Conservation (phyloP, 2,797 vertebrate species). For the Galagoides demidoff region DNA sequence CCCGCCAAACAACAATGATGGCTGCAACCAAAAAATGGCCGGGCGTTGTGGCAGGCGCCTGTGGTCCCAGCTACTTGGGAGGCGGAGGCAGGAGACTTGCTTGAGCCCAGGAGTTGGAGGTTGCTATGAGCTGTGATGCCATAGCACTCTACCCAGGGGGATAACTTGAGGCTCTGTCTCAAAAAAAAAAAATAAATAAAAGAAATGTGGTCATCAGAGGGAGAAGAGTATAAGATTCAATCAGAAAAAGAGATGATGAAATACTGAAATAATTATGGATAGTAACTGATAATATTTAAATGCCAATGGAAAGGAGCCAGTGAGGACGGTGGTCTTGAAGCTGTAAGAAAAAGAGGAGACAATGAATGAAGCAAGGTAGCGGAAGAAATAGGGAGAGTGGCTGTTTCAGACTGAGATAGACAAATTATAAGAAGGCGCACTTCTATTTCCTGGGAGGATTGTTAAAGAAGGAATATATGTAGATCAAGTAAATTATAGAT, state of each 20-base stretch:
- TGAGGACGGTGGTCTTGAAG: neutral
- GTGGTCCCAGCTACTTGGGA: too few species aligned
- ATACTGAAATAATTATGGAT: neutral
- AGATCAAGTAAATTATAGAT: conserved; percentile 32
- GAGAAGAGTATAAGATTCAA: neutral
- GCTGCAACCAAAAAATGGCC: too few species aligned
- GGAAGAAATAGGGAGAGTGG: neutral
- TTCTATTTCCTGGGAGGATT: neutral
- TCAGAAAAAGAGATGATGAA: neutral
- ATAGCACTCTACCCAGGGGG: too few species aligned
- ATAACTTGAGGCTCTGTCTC: too few species aligned
- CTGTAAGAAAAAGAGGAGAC: neutral
- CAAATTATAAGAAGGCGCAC: neutral
- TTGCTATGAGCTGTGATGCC: too few species aligned
- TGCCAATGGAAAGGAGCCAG: neutral
- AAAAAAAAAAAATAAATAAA: too few species aligned
- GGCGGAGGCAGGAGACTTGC: too few species aligned
- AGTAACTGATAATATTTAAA: neutral
- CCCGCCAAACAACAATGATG: too few species aligned
- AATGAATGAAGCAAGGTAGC: neutral
- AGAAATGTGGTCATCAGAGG: neutral
- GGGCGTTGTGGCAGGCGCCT: too few species aligned
- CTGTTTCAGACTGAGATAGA: neutral
- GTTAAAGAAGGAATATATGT: conserved; percentile 2
- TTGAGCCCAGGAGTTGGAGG: too few species aligned